Evolutionary conservation across 1,140 invertebrate species (phyloP), one percentile per base, ranked within the genome.

Genomic region (Pentalonia nigronervosa): DNA sequence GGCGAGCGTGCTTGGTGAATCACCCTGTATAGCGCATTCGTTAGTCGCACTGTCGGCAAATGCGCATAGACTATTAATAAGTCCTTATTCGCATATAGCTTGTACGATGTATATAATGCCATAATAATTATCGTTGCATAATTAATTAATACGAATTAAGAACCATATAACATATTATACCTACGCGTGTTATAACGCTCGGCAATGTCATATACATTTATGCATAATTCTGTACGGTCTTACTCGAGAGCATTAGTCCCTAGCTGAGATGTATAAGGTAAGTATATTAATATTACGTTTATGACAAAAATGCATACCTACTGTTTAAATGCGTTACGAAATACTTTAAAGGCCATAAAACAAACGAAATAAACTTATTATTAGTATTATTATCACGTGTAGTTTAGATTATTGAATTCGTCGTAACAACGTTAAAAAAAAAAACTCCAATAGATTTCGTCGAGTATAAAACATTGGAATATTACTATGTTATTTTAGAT

Each of bases 121-220:
- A 76, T 76, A n/a, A 34, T 76, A 76, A 76, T 76, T 76, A 76
- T 76, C n/a, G 60, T 30, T 76, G n/a, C 60, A 76, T 76, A 76
- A 76, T 76, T 76, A 76, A 76, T 76, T 76, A 76, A n/a, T 76
- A 76, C n/a, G 30, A 76, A 67, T n/a, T 67, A 67, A 67, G 60
- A 67, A 76, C 60, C n/a, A 76, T 76, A 76, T 17, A 14, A 20
- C 1, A 6, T 76, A 76, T 76, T 76, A 76, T 76, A 6, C 41
- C 41, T 41, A 41, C 41, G 41, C 41, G 41, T 41, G 41, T 41
- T n/a, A 76, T 17, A 76, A 76, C 30, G 4, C 30, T n/a, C 14
- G n/a, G 60, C 60, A n/a, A 76, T 76, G n/a, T 76, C n/a, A 20
- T 76, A 76, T 76, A 67, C 30, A n/a, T n/a, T n/a, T 67, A 67